A percentile compares a stretch with the other conserved stretches of the same genome.
phyloP scores from a whole-genome alignment of 2,888 invertebrate genomes.

The Coenonympha arcania region DNA sequence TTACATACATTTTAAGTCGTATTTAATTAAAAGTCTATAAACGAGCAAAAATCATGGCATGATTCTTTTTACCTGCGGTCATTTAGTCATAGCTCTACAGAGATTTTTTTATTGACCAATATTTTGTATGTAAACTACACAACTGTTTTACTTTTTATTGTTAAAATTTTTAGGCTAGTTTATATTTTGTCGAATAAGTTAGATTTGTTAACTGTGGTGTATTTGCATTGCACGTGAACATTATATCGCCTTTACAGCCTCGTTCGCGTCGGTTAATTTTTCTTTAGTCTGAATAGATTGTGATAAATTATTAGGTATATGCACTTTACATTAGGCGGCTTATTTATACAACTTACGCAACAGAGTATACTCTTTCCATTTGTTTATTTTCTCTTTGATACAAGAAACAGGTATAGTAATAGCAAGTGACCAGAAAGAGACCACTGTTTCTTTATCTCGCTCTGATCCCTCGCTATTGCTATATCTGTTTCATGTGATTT shows the following conservation, averaged over 20 bases:
- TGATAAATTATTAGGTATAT: conserved; percentile 66
- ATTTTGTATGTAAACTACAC: conserved; percentile 57
- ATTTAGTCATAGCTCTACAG: conserved; percentile 74
- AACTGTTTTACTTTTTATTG: conserved; percentile 66
- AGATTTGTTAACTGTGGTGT: conserved; percentile 74
- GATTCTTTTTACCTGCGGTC: conserved; percentile 57
- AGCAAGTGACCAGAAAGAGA: too few species aligned
- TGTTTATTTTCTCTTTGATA: too few species aligned
- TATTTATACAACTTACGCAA: conserved; percentile 34
- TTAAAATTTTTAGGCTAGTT: conserved; percentile 75
- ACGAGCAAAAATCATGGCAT: conserved; percentile 69
- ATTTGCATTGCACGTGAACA: conserved; percentile 68
- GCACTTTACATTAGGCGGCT: conserved; percentile 32
- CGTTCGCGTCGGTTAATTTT: conserved; percentile 53
- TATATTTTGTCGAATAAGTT: conserved; percentile 68
- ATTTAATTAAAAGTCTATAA: conserved; percentile 60
- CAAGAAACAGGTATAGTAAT: too few species aligned
- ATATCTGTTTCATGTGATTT: too few species aligned
- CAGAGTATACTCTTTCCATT: too few species aligned
- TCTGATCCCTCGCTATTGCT: too few species aligned
- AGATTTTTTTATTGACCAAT: conserved; percentile 71
- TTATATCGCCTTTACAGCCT: conserved; percentile 64
- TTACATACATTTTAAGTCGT: conserved; percentile 68
- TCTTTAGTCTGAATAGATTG: conserved; percentile 68
- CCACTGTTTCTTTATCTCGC: too few species aligned